phyloP scores from a whole-genome alignment of 1,140 invertebrate species.

The Brachionus paranguensis region DNA sequence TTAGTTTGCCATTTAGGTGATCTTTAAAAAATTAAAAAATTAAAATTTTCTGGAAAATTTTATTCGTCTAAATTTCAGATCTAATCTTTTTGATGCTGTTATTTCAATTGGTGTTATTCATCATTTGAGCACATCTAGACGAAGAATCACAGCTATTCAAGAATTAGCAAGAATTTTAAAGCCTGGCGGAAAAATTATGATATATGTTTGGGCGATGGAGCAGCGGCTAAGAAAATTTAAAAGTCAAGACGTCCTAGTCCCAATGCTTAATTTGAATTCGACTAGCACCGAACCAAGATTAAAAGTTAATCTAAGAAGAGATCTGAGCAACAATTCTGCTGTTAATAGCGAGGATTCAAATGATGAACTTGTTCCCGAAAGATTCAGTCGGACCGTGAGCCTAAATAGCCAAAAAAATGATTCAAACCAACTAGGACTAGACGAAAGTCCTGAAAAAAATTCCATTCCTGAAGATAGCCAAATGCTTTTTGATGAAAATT shows the following conservation, averaged over 20 bases:
- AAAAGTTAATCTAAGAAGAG: slow-evolving; percentile 11
- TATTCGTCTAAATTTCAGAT: slow-evolving; percentile 70
- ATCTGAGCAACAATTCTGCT: slow-evolving; percentile 37
- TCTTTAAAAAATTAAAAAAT: no score
- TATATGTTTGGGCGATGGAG: slow-evolving; percentile 94
- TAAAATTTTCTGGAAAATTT: not conserved
- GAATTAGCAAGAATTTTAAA: slow-evolving; percentile 79
- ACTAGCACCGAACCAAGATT: not conserved
- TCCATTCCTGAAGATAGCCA: not conserved
- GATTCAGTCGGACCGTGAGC: not conserved
- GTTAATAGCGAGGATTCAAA: slow-evolving; percentile 41
- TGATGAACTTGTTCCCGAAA: slow-evolving; percentile 37
- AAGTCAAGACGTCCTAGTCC: slow-evolving; percentile 86
- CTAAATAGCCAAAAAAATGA: not conserved
- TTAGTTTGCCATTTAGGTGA: slow-evolving; percentile 58
- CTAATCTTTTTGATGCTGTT: slow-evolving; percentile 86
- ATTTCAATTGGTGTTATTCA: slow-evolving; percentile 89
- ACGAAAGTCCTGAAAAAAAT: not conserved
- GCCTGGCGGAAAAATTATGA: slow-evolving; percentile 82
- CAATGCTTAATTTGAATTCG: slow-evolving; percentile 67
- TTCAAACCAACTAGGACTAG: not conserved
- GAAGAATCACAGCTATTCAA: slow-evolving; percentile 72
- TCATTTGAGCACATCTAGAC: slow-evolving; percentile 82
- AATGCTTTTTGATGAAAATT: not conserved
- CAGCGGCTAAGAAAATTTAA: slow-evolving; percentile 80